phyloP scores from a whole-genome alignment of 2,113 vertebrate genomes.

The Dissostichus mawsoni region DNA sequence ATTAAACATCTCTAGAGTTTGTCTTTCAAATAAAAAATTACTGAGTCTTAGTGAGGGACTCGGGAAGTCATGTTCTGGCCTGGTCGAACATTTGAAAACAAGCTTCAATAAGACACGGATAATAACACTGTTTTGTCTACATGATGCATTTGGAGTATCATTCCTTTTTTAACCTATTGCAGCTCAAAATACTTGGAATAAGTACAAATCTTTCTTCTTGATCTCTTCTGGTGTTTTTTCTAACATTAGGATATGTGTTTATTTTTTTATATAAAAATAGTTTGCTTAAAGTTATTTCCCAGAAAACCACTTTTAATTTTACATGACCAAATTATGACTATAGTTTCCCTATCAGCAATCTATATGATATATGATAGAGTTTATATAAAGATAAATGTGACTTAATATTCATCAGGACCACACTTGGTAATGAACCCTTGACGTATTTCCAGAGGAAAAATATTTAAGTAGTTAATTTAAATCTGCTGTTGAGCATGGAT shows the following conservation, averaged over 20 bases:
- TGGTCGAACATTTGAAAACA: constrained; percentile 35
- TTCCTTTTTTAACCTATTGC: neutral
- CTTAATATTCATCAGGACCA: neutral
- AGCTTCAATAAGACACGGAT: neutral
- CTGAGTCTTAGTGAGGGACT: constrained; percentile 37
- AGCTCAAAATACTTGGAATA: no score
- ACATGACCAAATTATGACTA: no score
- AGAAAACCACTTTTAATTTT: no score
- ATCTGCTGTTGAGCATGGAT: constrained; percentile 18
- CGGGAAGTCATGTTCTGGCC: constrained; percentile 43
- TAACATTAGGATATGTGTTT: no score
- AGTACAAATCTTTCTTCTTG: no score
- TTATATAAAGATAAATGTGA: neutral
- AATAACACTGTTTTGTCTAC: neutral
- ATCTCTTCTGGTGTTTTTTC: no score
- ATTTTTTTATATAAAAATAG: no score
- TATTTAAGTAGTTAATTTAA: constrained; percentile 52
- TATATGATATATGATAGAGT: neutral
- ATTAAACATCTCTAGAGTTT: constrained; percentile 69
- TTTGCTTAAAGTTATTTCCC: no score
- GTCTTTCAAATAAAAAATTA: constrained; percentile 62
- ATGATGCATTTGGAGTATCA: neutral
- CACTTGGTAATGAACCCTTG: constrained; percentile 17
- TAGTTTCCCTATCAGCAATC: neutral
- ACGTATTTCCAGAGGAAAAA: constrained; percentile 33